Percentiles rank a stretch among this genome's conserved stretches.
These are phyloP conservation scores for Callorhinus ursinus DNA, from an alignment of 2,113 vertebrate species.

Conservation along the genomic window DNA sequence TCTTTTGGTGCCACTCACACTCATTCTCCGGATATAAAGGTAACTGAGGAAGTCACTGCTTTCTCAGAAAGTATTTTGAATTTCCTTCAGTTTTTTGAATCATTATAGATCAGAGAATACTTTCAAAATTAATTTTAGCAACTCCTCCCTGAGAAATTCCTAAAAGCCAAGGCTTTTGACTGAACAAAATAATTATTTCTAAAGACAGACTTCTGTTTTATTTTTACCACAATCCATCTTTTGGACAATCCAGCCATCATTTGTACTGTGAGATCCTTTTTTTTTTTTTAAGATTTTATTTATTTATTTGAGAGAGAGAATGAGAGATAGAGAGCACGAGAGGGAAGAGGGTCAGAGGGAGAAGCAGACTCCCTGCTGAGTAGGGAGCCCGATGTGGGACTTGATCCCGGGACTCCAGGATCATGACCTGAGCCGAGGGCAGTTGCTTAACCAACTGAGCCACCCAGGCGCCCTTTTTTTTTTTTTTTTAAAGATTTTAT, in stretches of 20 bases:
- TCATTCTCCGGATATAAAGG: background rate
- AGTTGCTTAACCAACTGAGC: too few relatives aligned
- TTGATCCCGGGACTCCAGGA: too few relatives aligned
- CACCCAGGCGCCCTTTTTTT: too few relatives aligned
- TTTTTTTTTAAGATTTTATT: too few relatives aligned
- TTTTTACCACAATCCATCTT: background rate
- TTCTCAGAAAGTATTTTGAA: background rate
- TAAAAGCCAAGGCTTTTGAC: background rate
- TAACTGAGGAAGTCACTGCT: background rate
- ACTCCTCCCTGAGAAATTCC: background rate
- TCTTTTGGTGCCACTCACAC: background rate
- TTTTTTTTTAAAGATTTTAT: too few relatives aligned
- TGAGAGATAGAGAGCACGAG: too few relatives aligned
- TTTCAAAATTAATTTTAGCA: background rate
- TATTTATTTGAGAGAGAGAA: too few relatives aligned
- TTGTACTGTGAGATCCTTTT: background rate
- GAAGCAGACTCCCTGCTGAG: too few relatives aligned
- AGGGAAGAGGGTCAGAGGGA: too few relatives aligned
- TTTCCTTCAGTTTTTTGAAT: background rate
- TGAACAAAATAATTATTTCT: background rate
- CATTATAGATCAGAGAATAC: background rate
- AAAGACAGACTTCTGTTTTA: background rate
- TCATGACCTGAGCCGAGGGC: too few relatives aligned
- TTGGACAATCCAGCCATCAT: background rate
- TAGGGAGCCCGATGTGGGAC: too few relatives aligned